Evolutionary conservation across 2,888 invertebrate species (phyloP).

Genomic region (Apamea anceps): DNA sequence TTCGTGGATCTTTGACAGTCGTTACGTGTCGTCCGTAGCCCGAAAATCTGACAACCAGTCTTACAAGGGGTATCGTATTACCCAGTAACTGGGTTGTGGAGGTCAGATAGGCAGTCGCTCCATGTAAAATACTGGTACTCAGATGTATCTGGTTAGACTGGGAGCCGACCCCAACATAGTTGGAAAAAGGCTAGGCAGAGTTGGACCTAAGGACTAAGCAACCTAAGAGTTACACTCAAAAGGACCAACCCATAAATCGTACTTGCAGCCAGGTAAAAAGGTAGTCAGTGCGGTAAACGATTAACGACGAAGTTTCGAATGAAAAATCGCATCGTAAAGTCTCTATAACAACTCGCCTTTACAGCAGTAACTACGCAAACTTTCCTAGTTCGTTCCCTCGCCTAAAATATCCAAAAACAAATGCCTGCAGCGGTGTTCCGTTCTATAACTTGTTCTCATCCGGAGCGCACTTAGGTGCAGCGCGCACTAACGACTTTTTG

Average conservation of each 20-base stretch:
- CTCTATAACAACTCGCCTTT: conserved; percentile 20
- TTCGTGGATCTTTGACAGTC: no score
- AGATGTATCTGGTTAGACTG: no score
- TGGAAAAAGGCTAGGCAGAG: no score
- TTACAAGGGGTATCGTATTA: no score
- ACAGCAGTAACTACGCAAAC: conserved; percentile 46
- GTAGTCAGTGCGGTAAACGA: not conserved
- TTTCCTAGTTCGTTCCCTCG: conserved; percentile 56
- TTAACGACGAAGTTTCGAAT: not conserved
- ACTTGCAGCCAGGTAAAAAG: not conserved
- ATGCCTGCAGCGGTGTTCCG: conserved; percentile 69
- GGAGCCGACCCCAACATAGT: no score
- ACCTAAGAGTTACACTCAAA: not conserved
- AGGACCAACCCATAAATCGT: not conserved
- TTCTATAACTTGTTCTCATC: conserved; percentile 70
- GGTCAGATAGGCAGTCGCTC: no score
- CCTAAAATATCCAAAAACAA: conserved; percentile 72
- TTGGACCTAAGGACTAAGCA: not conserved
- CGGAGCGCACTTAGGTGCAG: conserved; percentile 55
- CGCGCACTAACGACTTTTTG: conserved; percentile 49
- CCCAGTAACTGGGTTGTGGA: no score
- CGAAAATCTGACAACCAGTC: no score
- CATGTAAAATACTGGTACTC: no score
- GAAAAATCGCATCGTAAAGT: conserved; percentile 11
- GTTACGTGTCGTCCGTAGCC: no score